phyloP scores from a whole-genome alignment of 2,113 vertebrate species.

The Cairina moschata region DNA sequence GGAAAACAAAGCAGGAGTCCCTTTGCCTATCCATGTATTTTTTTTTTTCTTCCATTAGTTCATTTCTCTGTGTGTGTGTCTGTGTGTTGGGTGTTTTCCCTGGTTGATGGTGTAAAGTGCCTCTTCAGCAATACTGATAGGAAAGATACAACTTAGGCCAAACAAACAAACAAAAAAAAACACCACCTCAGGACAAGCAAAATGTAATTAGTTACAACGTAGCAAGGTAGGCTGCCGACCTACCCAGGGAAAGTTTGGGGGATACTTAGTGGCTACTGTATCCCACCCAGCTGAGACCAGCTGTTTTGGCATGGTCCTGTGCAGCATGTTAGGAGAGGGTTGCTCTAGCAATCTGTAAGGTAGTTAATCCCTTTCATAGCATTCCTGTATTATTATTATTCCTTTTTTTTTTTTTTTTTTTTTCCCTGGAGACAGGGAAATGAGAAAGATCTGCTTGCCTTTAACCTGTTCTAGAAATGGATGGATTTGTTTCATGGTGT shows the following conservation, averaged over 20 bases:
- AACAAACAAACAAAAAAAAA: neutral
- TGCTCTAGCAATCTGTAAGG: neutral
- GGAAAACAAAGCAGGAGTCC: neutral
- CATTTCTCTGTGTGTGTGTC: fast-evolving
- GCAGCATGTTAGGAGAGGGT: neutral
- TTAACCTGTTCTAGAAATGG: neutral
- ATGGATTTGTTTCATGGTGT: neutral
- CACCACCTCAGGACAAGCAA: neutral
- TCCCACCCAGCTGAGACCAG: neutral
- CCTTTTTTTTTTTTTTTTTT: neutral
- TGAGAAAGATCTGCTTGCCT: neutral
- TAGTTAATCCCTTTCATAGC: neutral
- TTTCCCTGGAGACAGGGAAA: neutral
- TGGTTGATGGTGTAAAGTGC: neutral
- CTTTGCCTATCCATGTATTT: neutral
- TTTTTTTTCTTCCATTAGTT: neutral
- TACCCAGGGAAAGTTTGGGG: neutral
- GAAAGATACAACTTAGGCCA: neutral
- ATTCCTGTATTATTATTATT: neutral
- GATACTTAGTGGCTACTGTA: neutral
- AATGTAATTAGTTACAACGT: neutral
- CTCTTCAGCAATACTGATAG: neutral
- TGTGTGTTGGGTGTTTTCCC: fast-evolving
- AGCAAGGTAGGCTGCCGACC: neutral
- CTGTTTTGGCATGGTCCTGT: neutral